Base-by-base conservation (phyloP, 1,140 invertebrate genomes). In the Drosophila pruinosa region DNA sequence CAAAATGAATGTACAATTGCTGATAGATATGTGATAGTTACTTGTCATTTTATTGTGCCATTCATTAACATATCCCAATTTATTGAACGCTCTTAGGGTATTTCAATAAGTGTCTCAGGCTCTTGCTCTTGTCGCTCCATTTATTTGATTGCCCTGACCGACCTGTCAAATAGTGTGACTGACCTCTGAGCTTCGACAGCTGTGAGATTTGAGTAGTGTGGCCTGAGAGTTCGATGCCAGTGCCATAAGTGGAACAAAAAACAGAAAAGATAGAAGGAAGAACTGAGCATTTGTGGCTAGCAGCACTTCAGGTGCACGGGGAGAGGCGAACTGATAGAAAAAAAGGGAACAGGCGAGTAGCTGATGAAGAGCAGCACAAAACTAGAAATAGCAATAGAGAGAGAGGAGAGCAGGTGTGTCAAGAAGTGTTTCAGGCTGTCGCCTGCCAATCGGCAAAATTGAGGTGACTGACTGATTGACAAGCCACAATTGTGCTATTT, bases 101-200 rank as follows among this genome's bases (percentile, higher is more conserved):
- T 41, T 17, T 24, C 14, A 7, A 2, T 19, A 15, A 15, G 2
- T 38, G 21, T 10, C 12, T 34, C 34, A 3, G 0, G 10, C 5
- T 3, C 15, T 34, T 31, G n/a, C 8, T 48, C 17, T 50, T 48
- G 54, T 39, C 56, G 36, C 34, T 50, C 45, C 50, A 68, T 52
- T 59, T 59, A 39, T 31, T 68, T 59, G 45, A 68, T 68, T 68
- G 56, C 22, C 15, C 34, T 41, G 64, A 28, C 56, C 56, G 34
- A 43, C 38, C 56, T 59, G 64, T 68, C 63, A 67, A 67, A 41
- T 26, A 21, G 12, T 39, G 54, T 61, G 56, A 61, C 36, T 68
- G 64, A 68, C 56, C 63, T 36, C 41, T 31, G 59, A 28, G 14
- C 26, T 24, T 21, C 26, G 52, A 47, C 56, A 58, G 56, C 26